Percentiles rank a stretch among this genome's conserved stretches.
These are phyloP conservation scores for Typhlomys cinereus DNA, from an alignment of 2,113 vertebrate genomes.

Conservation along the genomic window DNA sequence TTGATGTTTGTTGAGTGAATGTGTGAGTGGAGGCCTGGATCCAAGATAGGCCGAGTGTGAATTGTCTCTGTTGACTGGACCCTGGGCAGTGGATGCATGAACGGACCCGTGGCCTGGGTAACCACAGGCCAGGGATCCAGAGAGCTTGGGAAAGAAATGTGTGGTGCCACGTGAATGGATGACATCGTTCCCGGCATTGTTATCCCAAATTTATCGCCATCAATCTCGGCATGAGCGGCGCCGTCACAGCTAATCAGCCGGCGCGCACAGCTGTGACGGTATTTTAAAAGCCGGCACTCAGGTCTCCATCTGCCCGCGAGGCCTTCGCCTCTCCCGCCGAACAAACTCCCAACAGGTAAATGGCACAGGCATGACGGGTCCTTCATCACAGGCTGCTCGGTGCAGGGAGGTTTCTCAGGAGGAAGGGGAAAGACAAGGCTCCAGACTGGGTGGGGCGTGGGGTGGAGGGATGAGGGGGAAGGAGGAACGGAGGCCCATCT, in stretches of 20 bases:
- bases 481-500: too few relatives aligned
- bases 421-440: slow-evolving; percentile 41
- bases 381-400: neutral
- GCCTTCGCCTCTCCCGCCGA: slow-evolving; percentile 41
- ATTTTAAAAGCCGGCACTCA: slow-evolving; percentile 71
- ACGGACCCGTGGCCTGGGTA: rapidly evolving
- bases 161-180: neutral
- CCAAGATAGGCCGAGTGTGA: too few relatives aligned
- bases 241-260: slow-evolving; percentile 74
- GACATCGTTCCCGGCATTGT: slow-evolving; percentile 53
- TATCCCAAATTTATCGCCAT: slow-evolving; percentile 74
- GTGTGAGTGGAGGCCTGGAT: neutral
- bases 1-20: neutral
- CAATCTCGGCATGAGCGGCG: slow-evolving; percentile 15
- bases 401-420: neutral
- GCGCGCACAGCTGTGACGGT: slow-evolving; percentile 77
- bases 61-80: neutral
- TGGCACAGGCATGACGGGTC: slow-evolving; percentile 53
- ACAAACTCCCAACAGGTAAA: slow-evolving; percentile 74
- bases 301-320: slow-evolving; percentile 71
- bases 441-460: rapidly evolving
- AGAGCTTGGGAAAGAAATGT: slow-evolving; percentile 26
- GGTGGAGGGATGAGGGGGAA: neutral
- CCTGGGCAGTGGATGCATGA: neutral
- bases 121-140: neutral